A percentile compares a stretch with the other conserved stretches of the same genome.
Evolutionary conservation across 2,113 vertebrate genomes (phyloP).

Genomic region (Indicator maculatus): DNA sequence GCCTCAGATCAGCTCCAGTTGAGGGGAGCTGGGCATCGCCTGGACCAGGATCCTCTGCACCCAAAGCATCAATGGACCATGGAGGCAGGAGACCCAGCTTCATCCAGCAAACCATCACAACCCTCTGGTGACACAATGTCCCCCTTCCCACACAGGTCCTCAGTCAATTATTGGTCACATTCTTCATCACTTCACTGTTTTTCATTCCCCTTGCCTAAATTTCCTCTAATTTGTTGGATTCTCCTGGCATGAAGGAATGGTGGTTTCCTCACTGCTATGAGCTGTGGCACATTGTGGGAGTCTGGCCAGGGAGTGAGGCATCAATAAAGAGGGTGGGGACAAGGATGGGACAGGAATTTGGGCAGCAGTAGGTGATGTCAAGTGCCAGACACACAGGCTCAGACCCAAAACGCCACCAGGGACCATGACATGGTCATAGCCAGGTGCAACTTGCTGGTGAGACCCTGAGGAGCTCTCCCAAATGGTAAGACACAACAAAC

Average conservation of each 20-base stretch:
- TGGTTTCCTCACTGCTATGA: neutral
- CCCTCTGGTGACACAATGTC: accelerated
- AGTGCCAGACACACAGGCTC: accelerated
- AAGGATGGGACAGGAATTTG: neutral
- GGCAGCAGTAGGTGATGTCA: neutral
- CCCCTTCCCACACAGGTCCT: accelerated
- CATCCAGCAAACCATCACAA: neutral
- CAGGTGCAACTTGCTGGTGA: too few relatives aligned
- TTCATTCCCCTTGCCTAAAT: neutral
- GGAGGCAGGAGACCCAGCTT: accelerated
- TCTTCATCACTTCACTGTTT: neutral
- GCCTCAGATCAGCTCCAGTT: neutral
- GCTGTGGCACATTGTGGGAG: neutral
- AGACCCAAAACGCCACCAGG: neutral
- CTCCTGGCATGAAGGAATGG: neutral
- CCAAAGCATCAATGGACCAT: neutral
- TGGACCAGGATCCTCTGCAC: accelerated
- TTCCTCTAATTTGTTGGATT: neutral
- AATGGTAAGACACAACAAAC: neutral
- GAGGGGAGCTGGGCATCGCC: accelerated
- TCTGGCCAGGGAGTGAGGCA: neutral
- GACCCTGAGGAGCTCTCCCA: neutral
- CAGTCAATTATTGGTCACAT: accelerated
- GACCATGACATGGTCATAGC: accelerated
- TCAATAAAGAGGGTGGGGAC: neutral